phyloP scores from a whole-genome alignment of 1,140 invertebrate species.

The Nephotettix cincticeps region DNA sequence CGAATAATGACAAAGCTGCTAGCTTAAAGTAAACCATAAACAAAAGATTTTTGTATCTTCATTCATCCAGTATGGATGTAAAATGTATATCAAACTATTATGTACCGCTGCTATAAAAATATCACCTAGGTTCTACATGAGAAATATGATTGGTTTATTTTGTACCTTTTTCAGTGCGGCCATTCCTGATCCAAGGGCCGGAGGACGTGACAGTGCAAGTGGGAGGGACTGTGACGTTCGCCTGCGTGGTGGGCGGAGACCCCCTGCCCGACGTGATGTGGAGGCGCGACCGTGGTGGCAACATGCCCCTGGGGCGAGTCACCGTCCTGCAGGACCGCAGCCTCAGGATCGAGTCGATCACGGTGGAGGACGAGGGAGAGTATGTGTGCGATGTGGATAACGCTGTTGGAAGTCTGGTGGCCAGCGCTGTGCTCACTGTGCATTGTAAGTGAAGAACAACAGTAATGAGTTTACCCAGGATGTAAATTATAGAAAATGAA shows the following conservation, averaged over 20 bases:
- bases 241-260: slow-evolving; percentile 73
- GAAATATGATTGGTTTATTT: too few species aligned
- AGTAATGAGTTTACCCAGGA: too few species aligned
- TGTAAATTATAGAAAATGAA: too few species aligned
- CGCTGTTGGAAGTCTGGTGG: slow-evolving; percentile 76
- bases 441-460: slow-evolving; percentile 67
- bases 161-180: slow-evolving; percentile 64
- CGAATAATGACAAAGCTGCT: too few species aligned
- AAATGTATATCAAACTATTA: too few species aligned
- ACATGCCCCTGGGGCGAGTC: slow-evolving; percentile 67
- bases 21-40: too few species aligned
- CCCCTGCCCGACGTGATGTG: slow-evolving; percentile 71
- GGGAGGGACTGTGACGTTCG: slow-evolving; percentile 72
- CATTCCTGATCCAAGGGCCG: slow-evolving; percentile 75
- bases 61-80: too few species aligned
- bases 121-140: too few species aligned
- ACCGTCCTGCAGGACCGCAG: slow-evolving; percentile 78
- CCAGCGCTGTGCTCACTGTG: slow-evolving; percentile 77
- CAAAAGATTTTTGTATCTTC: too few species aligned
- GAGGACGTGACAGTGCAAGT: slow-evolving; percentile 69
- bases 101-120: too few species aligned
- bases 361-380: slow-evolving; percentile 79
- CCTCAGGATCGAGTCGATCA: slow-evolving; percentile 70
- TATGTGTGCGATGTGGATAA: slow-evolving; percentile 92
- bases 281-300: slow-evolving; percentile 65